Evolutionary conservation across 2,888 invertebrate species (phyloP).

Genomic region (Zaprionus lineosus): DNA sequence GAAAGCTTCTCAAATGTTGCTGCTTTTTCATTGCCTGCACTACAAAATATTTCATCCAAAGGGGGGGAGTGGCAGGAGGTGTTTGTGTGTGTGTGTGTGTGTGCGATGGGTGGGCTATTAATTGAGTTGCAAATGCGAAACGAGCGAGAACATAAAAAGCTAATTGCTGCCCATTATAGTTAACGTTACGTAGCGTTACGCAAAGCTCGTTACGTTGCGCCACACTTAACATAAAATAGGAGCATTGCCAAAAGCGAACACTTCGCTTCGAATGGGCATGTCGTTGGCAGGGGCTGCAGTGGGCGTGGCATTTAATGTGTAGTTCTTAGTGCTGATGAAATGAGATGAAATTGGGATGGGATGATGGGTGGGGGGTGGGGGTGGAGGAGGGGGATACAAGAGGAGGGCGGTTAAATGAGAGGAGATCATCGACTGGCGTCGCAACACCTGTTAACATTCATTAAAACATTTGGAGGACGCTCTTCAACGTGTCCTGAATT

Average conservation of each 20-base stretch:
- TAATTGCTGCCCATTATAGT: constrained; percentile 62
- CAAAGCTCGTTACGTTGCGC: constrained; percentile 59
- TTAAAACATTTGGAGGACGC: constrained; percentile 30
- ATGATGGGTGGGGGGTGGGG: too few relatives aligned
- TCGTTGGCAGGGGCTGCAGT: too few relatives aligned
- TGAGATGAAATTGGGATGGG: too few relatives aligned
- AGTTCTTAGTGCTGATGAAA: constrained; percentile 6
- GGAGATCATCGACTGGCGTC: constrained; percentile 24
- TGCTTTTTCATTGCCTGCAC: constrained; percentile 36
- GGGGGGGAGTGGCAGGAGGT: background rate
- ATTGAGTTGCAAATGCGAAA: constrained; percentile 71
- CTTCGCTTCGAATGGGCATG: too few relatives aligned
- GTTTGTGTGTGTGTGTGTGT: constrained; percentile 2
- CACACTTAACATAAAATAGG: constrained; percentile 39
- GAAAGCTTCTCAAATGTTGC: constrained; percentile 47
- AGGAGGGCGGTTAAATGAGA: too few relatives aligned
- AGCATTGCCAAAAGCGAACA: constrained; percentile 18
- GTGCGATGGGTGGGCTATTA: constrained; percentile 35
- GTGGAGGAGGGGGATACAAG: too few relatives aligned
- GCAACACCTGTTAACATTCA: constrained; percentile 55
- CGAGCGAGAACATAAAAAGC: constrained; percentile 58
- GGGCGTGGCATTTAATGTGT: constrained; percentile 13
- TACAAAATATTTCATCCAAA: constrained; percentile 40
- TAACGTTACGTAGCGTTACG: constrained; percentile 52
- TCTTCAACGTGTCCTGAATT: constrained; percentile 18